Percentiles rank a stretch among this genome's conserved stretches.
Evolutionary conservation across 1,140 invertebrate species (phyloP).

Genomic region (Medauroidea extradentata): DNA sequence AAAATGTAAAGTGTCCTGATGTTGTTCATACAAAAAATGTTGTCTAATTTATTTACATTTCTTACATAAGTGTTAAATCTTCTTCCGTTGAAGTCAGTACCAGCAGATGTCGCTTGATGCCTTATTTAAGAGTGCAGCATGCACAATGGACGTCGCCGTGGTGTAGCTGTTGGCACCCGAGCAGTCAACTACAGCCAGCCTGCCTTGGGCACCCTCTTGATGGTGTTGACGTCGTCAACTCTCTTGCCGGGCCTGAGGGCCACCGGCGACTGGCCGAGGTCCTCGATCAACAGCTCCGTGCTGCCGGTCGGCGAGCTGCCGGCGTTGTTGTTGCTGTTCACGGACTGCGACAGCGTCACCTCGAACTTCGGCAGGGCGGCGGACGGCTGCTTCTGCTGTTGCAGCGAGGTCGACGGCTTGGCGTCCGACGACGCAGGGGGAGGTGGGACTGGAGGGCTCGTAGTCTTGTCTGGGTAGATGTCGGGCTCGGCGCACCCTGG

Average conservation of each 20-base stretch:
- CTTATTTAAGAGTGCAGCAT: too few relatives aligned
- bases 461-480: conserved; percentile 34
- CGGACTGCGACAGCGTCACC: background rate
- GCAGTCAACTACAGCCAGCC: conserved; percentile 52
- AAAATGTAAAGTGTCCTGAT: too few relatives aligned
- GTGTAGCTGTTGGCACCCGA: too few relatives aligned
- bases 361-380: background rate
- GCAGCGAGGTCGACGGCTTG: background rate
- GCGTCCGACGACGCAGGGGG: background rate
- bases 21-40: too few relatives aligned
- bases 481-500: conserved; percentile 8
- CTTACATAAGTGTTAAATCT: too few relatives aligned
- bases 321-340: conserved; percentile 11
- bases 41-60: too few relatives aligned
- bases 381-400: conserved; percentile 11
- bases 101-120: too few relatives aligned
- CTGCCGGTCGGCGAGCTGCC: conserved; percentile 30
- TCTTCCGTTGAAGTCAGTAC: too few relatives aligned
- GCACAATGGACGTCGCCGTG: too few relatives aligned
- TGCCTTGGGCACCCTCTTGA: conserved; percentile 48
- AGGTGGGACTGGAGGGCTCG: conserved; percentile 43
- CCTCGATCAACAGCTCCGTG: conserved; percentile 44
- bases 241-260: conserved; percentile 37
- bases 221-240: conserved; percentile 48
- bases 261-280: conserved; percentile 36